A percentile compares a stretch with the other conserved stretches of the same genome.
phyloP scores from a whole-genome alignment of 2,113 vertebrate genomes.

The Mormoops blainvillei region DNA sequence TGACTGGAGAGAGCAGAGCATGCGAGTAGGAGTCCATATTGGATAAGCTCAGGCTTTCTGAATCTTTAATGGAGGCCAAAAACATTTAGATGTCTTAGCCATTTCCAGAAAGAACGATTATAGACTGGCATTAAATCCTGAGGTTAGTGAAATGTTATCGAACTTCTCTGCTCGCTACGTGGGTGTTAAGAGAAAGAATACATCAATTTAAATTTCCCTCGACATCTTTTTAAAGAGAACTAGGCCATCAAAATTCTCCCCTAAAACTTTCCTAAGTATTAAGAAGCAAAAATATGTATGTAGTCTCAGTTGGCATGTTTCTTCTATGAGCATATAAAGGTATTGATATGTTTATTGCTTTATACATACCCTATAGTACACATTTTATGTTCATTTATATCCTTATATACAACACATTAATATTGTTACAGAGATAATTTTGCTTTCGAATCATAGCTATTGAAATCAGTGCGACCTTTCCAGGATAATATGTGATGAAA shows the following conservation, averaged over 20 bases:
- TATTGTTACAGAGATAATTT: neutral
- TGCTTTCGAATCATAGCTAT: neutral
- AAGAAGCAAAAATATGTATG: neutral
- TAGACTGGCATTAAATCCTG: neutral
- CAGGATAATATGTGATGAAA: neutral
- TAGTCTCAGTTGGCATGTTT: neutral
- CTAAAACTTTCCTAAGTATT: neutral
- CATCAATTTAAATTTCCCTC: neutral
- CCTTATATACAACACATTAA: neutral
- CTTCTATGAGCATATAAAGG: neutral
- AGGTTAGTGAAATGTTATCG: neutral
- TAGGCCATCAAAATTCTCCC: neutral
- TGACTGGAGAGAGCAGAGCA: neutral
- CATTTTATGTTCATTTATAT: neutral
- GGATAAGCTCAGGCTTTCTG: neutral
- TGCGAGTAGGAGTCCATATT: neutral
- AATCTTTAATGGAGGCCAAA: neutral
- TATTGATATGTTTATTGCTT: neutral
- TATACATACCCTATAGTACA: neutral
- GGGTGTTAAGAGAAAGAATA: neutral
- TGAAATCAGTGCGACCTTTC: neutral
- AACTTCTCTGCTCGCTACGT: neutral
- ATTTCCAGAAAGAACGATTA: neutral
- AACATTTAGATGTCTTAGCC: neutral
- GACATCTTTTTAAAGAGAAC: neutral